phyloP scores from a whole-genome alignment of 2,113 vertebrate genomes.

The Siphamia tubifer region DNA sequence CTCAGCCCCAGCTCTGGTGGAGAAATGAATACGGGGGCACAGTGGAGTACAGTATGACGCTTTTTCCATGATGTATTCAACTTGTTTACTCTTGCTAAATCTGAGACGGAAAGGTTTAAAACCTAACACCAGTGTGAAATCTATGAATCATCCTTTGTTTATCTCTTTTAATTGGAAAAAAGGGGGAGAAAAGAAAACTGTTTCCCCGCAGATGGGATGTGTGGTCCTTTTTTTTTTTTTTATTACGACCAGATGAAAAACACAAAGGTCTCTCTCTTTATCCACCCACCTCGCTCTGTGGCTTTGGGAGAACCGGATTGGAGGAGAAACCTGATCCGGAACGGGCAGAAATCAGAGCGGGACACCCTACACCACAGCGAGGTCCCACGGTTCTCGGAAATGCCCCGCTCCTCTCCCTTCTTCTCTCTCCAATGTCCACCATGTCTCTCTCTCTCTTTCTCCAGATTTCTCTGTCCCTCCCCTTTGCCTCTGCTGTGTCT shows the following conservation, averaged over 20 bases:
- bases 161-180: slow-evolving; percentile 75
- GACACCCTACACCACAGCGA: slow-evolving; percentile 95
- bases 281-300: slow-evolving; percentile 77
- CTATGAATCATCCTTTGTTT: slow-evolving; percentile 78
- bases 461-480: slow-evolving; percentile 43
- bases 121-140: slow-evolving; percentile 79
- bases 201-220: slow-evolving; percentile 66
- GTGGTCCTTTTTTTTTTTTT: slow-evolving; percentile 71
- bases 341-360: slow-evolving; percentile 92
- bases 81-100: slow-evolving; percentile 79
- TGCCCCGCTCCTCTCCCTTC: slow-evolving; percentile 79
- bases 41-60: slow-evolving; percentile 73
- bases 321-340: slow-evolving; percentile 88
- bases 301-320: slow-evolving; percentile 74
- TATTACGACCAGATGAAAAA: slow-evolving; percentile 82
- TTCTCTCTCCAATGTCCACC: slow-evolving; percentile 56
- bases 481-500: slow-evolving; percentile 12
- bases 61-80: slow-evolving; percentile 79
- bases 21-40: slow-evolving; percentile 71
- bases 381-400: slow-evolving; percentile 97
- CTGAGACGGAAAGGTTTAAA: slow-evolving; percentile 76
- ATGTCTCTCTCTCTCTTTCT: slow-evolving; percentile 23
- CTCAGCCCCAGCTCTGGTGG: slow-evolving; percentile 38
- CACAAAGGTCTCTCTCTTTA: slow-evolving; percentile 88
- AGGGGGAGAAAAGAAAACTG: slow-evolving; percentile 56